A percentile compares a stretch with the other conserved stretches of the same genome.
Conservation (phyloP, 1,140 invertebrate genomes). For the Teleopsis dalmanni region DNA sequence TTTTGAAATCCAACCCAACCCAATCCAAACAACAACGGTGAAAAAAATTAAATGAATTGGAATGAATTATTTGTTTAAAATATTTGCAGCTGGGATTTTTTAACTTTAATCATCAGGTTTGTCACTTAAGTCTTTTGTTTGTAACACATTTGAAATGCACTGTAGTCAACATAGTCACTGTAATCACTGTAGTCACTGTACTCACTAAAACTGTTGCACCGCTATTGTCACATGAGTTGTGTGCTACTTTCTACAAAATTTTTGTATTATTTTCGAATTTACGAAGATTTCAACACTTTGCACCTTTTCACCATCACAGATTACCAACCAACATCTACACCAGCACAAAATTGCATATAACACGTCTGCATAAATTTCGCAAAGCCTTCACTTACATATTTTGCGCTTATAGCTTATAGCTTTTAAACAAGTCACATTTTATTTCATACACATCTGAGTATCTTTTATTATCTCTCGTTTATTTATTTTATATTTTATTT, state of each 20-base stretch:
- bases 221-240: neutral
- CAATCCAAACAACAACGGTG: slow-evolving; percentile 12
- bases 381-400: neutral
- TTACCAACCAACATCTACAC: too few relatives aligned
- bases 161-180: neutral
- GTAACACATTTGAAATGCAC: slow-evolving; percentile 5
- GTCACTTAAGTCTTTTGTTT: slow-evolving; percentile 43
- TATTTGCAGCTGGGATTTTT: slow-evolving; percentile 40
- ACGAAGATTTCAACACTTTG: neutral
- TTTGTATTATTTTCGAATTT: slow-evolving; percentile 5
- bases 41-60: too few relatives aligned
- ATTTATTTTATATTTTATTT: too few relatives aligned
- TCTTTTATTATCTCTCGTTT: too few relatives aligned
- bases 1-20: slow-evolving; percentile 17
- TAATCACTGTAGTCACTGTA: neutral
- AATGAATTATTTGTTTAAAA: too few relatives aligned
- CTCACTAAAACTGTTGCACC: neutral
- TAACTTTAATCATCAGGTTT: slow-evolving; percentile 45
- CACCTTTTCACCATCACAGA: neutral
- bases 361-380: too few relatives aligned
- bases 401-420: neutral
- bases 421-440: too few relatives aligned
- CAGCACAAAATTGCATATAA: too few relatives aligned
- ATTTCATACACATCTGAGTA: too few relatives aligned
- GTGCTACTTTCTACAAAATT: neutral